phyloP scores from a whole-genome alignment of 2,113 vertebrate genomes.

The Catharus bicknelli region DNA sequence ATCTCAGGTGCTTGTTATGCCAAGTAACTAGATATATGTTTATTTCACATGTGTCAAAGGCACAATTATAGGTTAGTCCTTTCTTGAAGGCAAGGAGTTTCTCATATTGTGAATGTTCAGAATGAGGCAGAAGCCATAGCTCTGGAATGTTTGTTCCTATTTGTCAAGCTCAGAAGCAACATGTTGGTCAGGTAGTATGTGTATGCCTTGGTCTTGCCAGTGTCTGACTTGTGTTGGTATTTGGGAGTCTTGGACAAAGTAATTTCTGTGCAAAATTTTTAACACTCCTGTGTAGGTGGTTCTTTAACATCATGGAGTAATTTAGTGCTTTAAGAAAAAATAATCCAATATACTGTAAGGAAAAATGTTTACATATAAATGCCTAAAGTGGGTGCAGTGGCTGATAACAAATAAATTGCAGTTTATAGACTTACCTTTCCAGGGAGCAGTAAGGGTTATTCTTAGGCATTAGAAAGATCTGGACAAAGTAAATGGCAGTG shows the following conservation, averaged over 20 bases:
- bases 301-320: not conserved
- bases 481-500: conserved; percentile 69
- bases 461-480: conserved; percentile 57
- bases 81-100: not conserved
- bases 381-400: not conserved
- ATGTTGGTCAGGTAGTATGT: not conserved
- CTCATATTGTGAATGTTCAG: not conserved
- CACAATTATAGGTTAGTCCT: not conserved
- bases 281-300: rapidly evolving
- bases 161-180: not conserved
- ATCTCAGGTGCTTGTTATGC: not conserved
- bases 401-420: not conserved
- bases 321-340: not conserved
- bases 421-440: conserved; percentile 28
- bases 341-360: not conserved
- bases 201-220: not conserved
- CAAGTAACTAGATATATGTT: not conserved
- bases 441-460: conserved; percentile 50
- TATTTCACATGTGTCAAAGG: not conserved
- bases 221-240: not conserved
- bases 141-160: not conserved
- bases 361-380: not conserved
- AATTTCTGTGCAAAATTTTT: not conserved
- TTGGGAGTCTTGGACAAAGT: not conserved
- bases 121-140: not conserved